Conservation (phyloP, 2,888 invertebrate species). For the Drosophila helvetica region DNA sequence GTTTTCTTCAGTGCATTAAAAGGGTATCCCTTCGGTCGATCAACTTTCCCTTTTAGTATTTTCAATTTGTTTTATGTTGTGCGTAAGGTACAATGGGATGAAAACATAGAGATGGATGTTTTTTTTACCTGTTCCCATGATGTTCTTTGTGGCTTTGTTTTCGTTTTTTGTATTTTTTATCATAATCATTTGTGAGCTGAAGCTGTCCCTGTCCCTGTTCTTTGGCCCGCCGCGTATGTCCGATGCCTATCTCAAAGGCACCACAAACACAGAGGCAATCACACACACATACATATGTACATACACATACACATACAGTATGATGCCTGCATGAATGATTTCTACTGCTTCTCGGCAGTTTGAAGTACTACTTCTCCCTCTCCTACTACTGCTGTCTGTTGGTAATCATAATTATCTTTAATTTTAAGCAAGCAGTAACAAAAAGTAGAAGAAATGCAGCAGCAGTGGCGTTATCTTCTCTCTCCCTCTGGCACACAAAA, state of each 20-base stretch:
- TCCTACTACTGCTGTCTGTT: constrained; percentile 44
- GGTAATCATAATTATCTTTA: constrained; percentile 73
- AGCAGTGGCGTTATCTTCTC: background rate
- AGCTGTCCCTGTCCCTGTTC: constrained; percentile 24
- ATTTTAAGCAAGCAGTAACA: constrained; percentile 47
- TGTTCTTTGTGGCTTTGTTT: constrained; percentile 37
- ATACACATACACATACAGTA: constrained; percentile 5
- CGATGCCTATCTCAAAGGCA: constrained; percentile 55
- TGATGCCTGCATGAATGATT: constrained; percentile 63
- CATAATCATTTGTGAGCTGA: constrained; percentile 66
- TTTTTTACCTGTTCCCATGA: constrained; percentile 59
- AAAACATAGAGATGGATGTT: constrained; percentile 61
- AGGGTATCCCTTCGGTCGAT: background rate
- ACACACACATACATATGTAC: constrained; percentile 13
- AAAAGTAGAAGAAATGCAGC: constrained; percentile 33
- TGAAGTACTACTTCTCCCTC: constrained; percentile 32
- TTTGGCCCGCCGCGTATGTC: constrained; percentile 28
- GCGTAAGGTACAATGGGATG: constrained; percentile 11
- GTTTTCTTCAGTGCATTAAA: no score
- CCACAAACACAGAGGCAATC: constrained; percentile 8
- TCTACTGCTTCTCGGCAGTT: constrained; percentile 35
- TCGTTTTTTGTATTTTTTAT: constrained; percentile 43
- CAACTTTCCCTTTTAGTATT: background rate
- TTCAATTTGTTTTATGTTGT: background rate
- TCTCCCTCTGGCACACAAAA: constrained; percentile 27